Evolutionary conservation across 2,888 invertebrate genomes (phyloP).

Genomic region (Dasysyrphus tricinctus): DNA sequence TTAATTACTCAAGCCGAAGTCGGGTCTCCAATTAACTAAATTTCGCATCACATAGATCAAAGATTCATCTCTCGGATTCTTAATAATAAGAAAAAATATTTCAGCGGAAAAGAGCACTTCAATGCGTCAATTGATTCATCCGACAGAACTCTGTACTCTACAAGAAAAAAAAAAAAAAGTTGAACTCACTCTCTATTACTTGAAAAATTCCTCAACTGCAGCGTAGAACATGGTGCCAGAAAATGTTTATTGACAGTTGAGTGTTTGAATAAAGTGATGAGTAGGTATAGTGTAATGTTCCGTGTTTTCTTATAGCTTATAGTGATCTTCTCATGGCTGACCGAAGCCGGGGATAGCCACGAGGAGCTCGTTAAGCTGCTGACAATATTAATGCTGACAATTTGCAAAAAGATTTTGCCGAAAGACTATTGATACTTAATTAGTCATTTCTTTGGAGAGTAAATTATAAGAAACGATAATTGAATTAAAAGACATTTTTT

Average conservation of each 20-base stretch:
- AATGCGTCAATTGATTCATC: slow-evolving; percentile 59
- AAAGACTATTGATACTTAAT: slow-evolving; percentile 71
- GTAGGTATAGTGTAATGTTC: slow-evolving; percentile 5
- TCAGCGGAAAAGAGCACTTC: slow-evolving; percentile 68
- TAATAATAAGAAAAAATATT: slow-evolving; percentile 11
- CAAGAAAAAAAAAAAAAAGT: slow-evolving; percentile 26
- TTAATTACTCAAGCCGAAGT: slow-evolving; percentile 39
- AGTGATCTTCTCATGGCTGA: slow-evolving; percentile 19
- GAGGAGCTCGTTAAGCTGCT: background rate
- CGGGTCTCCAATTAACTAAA: slow-evolving; percentile 34
- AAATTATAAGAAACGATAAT: slow-evolving; percentile 50
- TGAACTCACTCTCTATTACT: slow-evolving; percentile 25
- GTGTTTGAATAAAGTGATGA: slow-evolving; percentile 58
- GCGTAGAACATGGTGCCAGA: slow-evolving; percentile 31
- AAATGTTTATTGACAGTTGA: slow-evolving; percentile 53
- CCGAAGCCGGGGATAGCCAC: background rate
- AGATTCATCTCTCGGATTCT: slow-evolving; percentile 15
- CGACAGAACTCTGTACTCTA: slow-evolving; percentile 28
- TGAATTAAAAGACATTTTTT: slow-evolving; percentile 45
- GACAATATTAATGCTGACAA: slow-evolving; percentile 8
- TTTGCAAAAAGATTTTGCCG: slow-evolving; percentile 49
- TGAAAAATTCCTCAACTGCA: slow-evolving; percentile 52
- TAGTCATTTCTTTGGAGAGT: slow-evolving; percentile 23
- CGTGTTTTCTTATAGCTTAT: slow-evolving; percentile 10
- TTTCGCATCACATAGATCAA: slow-evolving; percentile 39